Conservation (phyloP, 2,888 invertebrate species). For the Nysson spinosus region DNA sequence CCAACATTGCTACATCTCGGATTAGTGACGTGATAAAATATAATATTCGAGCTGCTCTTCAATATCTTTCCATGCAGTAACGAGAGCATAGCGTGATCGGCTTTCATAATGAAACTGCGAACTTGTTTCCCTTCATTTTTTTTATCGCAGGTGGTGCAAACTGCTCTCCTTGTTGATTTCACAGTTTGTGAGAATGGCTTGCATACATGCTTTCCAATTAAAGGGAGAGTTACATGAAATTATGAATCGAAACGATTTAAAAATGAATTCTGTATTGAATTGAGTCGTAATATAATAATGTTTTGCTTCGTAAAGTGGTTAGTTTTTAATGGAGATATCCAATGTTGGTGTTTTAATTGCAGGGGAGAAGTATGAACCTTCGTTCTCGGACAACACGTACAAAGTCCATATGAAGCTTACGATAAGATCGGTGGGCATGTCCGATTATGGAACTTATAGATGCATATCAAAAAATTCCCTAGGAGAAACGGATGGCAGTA, state of each 20-base stretch:
- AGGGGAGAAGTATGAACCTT: conserved; percentile 78
- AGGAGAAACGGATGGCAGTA: conserved; percentile 80
- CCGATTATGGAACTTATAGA: conserved; percentile 79
- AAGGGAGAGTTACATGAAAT: neutral
- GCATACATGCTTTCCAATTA: conserved; percentile 1
- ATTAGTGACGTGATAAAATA: conserved; percentile 24
- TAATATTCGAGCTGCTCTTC: conserved; percentile 22
- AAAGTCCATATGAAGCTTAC: conserved; percentile 79
- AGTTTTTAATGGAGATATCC: conserved; percentile 11
- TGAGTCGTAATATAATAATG: no score
- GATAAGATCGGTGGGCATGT: conserved; percentile 76
- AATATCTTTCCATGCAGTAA: conserved; percentile 32
- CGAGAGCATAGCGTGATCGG: conserved; percentile 54
- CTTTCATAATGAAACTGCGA: conserved; percentile 17
- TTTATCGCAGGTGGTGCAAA: neutral
- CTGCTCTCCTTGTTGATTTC: conserved; percentile 1
- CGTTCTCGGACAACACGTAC: conserved; percentile 78
- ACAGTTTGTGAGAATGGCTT: conserved; percentile 6
- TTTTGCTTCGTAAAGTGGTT: neutral
- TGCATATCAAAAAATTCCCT: conserved; percentile 80
- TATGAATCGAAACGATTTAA: neutral
- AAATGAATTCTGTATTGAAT: neutral
- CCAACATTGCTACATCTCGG: conserved; percentile 4
- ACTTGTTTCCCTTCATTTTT: conserved; percentile 24
- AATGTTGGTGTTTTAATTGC: conserved; percentile 16